Conservation (phyloP, 2,888 invertebrate genomes). For the Calameuta pallipes region DNA sequence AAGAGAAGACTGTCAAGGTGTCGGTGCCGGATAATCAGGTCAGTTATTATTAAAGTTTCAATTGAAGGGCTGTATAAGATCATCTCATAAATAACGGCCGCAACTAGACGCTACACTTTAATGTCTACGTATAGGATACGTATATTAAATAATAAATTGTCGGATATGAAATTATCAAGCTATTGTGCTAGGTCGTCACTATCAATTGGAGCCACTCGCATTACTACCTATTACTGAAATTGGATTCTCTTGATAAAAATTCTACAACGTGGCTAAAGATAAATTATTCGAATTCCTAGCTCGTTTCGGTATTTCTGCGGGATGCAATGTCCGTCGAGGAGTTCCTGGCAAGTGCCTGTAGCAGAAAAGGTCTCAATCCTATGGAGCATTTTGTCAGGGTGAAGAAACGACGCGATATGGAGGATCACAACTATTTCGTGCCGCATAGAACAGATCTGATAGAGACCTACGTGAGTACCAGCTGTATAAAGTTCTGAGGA, state of each 20-base stretch:
- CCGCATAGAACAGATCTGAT: constrained; percentile 94
- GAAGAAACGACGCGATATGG: constrained; percentile 93
- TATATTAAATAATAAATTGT: not conserved
- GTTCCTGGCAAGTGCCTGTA: constrained; percentile 92
- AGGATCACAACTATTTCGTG: constrained; percentile 96
- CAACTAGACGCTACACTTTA: not conserved
- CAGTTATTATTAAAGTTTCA: constrained; percentile 24
- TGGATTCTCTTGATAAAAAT: not conserved
- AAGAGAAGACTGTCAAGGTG: constrained; percentile 90
- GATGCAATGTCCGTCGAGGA: constrained; percentile 97
- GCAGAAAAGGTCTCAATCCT: constrained; percentile 90
- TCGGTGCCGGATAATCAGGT: constrained; percentile 85
- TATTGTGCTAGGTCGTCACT: not conserved
- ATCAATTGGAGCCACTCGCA: not conserved
- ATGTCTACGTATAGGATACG: not conserved
- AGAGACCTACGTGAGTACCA: constrained; percentile 90
- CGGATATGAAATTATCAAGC: not conserved
- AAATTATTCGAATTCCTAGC: constrained; percentile 55
- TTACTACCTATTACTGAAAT: not conserved
- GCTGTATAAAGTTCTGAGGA: constrained; percentile 7
- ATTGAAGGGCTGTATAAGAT: not conserved
- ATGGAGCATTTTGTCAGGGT: constrained; percentile 96
- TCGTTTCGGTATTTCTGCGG: constrained; percentile 85
- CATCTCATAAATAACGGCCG: not conserved
- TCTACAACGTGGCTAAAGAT: not conserved